Conservation (phyloP, 2,113 vertebrate genomes). For the Triplophysa dalaica region DNA sequence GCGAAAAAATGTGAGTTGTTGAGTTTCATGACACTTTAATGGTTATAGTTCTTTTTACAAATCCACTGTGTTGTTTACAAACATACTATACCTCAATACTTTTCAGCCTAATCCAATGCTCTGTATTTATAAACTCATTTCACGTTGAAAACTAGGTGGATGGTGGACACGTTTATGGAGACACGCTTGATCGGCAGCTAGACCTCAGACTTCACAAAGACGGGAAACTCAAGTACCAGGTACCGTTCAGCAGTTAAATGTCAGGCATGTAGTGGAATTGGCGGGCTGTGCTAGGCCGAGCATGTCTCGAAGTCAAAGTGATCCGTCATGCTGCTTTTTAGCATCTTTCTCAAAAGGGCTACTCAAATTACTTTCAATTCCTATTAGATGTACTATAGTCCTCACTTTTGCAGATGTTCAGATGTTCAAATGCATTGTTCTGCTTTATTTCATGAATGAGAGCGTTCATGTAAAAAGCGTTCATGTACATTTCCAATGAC, state of each 20-base stretch:
- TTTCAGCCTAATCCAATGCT: no score
- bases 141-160: slow-evolving; percentile 79
- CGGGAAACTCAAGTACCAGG: slow-evolving; percentile 94
- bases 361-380: not conserved
- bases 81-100: no score
- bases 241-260: slow-evolving; percentile 54
- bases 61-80: not conserved
- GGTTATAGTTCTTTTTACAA: not conserved
- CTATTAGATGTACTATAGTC: no score
- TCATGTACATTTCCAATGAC: not conserved
- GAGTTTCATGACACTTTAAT: no score
- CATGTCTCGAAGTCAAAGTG: not conserved
- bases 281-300: not conserved
- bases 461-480: not conserved
- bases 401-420: not conserved
- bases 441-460: not conserved
- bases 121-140: not conserved
- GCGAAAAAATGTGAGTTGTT: no score
- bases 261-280: slow-evolving; percentile 26
- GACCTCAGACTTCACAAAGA: slow-evolving; percentile 85
- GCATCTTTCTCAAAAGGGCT: no score
- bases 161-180: slow-evolving; percentile 88
- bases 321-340: not conserved
- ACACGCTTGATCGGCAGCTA: slow-evolving; percentile 81
- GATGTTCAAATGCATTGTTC: no score